Conservation (phyloP, 2,113 vertebrate genomes). For the Isurus oxyrinchus region DNA sequence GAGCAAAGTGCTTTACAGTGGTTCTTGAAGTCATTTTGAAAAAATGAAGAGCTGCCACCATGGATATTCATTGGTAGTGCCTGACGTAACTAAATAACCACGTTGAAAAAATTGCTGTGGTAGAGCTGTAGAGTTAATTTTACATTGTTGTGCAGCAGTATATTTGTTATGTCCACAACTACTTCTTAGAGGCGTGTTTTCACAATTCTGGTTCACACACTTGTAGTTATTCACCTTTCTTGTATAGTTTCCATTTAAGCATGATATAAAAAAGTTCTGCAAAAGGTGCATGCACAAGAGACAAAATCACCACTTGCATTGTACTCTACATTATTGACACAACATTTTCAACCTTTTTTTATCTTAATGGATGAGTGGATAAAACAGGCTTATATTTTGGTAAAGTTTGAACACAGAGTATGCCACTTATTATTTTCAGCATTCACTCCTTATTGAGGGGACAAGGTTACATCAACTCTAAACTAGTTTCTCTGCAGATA, state of each 20-base stretch:
- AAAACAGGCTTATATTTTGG: neutral
- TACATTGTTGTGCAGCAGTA: too few species aligned
- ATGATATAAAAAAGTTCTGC: neutral
- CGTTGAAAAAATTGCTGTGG: neutral
- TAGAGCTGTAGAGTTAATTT: too few species aligned
- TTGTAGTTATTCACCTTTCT: too few species aligned
- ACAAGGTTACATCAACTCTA: neutral
- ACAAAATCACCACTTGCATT: neutral
- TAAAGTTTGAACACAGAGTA: neutral
- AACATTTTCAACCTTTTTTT: neutral
- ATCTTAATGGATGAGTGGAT: neutral
- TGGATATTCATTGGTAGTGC: neutral
- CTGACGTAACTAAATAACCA: neutral
- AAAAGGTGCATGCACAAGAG: neutral
- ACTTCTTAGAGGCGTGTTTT: neutral
- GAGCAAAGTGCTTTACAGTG: neutral
- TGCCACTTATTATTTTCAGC: neutral
- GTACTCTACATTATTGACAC: neutral
- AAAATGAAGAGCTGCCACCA: neutral
- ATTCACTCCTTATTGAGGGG: neutral
- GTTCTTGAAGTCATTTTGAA: neutral
- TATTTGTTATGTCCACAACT: neutral
- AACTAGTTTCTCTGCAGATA: neutral
- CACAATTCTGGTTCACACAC: neutral
- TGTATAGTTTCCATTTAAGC: neutral